A percentile compares a stretch with the other conserved stretches of the same genome.
Evolutionary conservation across 2,888 invertebrate species (phyloP).

Genomic region (Allophyes oxyacanthae): DNA sequence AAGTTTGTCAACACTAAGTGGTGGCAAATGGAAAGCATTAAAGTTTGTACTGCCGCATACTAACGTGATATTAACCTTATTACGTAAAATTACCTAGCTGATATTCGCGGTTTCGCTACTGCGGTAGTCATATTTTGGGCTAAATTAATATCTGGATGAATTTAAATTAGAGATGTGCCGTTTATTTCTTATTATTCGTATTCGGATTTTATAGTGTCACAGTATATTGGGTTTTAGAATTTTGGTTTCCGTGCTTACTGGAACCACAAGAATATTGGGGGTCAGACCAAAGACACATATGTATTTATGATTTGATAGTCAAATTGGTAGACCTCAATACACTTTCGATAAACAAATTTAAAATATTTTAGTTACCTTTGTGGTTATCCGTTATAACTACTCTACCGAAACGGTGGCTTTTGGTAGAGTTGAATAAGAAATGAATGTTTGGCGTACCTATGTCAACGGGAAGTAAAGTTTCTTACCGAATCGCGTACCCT

Average conservation of each 20-base stretch:
- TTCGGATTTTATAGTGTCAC: no score
- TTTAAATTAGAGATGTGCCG: conserved; percentile 5
- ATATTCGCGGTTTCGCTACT: conserved; percentile 26
- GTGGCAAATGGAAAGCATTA: conserved; percentile 45
- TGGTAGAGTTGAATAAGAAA: background rate
- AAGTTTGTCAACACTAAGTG: conserved; percentile 51
- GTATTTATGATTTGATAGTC: no score
- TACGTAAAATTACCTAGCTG: conserved; percentile 32
- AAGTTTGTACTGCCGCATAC: conserved; percentile 27
- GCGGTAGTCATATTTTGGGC: conserved; percentile 22
- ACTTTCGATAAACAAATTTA: no score
- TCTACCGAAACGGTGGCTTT: background rate
- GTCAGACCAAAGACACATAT: no score
- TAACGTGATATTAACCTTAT: conserved; percentile 36
- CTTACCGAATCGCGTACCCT: background rate
- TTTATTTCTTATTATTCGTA: no score
- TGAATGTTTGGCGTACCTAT: background rate
- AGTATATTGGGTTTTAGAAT: no score
- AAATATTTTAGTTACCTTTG: no score
- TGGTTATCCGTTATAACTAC: no score
- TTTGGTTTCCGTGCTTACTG: no score
- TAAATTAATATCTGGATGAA: conserved; percentile 16
- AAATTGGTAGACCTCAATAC: no score
- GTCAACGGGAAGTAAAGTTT: background rate
- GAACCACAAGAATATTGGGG: no score